Conservation (phyloP, 1,140 invertebrate genomes). For the Bombus pyrosoma region DNA sequence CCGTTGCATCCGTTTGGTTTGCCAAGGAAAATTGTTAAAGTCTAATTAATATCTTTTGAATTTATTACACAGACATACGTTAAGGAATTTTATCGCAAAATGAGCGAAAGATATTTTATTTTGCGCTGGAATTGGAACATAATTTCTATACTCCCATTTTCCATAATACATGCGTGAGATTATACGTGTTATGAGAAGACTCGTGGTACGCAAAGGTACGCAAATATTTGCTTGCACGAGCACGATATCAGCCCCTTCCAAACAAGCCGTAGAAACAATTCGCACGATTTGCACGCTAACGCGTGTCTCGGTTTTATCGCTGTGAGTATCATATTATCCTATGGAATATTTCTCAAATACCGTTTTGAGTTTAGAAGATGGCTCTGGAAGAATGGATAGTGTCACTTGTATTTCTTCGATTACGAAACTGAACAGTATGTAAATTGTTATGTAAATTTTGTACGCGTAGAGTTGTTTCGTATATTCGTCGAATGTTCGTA, state of each 20-base stretch:
- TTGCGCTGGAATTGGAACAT: background rate
- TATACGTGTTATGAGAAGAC: background rate
- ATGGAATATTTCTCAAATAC: constrained; percentile 5
- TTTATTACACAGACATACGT: background rate
- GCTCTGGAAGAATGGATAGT: background rate
- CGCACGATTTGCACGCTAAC: constrained; percentile 39
- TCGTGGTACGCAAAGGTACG: constrained; percentile 20
- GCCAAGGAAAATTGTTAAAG: background rate
- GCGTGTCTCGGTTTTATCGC: constrained; percentile 37
- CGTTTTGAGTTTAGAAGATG: background rate
- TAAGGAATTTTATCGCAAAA: background rate
- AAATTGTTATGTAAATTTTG: no score
- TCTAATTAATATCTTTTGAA: background rate
- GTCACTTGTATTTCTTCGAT: background rate
- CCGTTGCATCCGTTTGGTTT: background rate
- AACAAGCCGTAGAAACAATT: constrained; percentile 42
- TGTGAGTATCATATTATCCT: constrained; percentile 8
- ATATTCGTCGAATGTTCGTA: no score
- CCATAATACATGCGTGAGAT: background rate
- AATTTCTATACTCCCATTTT: background rate
- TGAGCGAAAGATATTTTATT: background rate
- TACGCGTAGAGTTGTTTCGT: no score
- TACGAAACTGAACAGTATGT: background rate
- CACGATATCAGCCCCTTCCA: constrained; percentile 35
- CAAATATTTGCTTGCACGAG: constrained; percentile 45